Evolutionary conservation across 30 jellyfish, hydroid and myxozoan species (phyloP).

Genomic region (Pseudorhiza aurosa): DNA sequence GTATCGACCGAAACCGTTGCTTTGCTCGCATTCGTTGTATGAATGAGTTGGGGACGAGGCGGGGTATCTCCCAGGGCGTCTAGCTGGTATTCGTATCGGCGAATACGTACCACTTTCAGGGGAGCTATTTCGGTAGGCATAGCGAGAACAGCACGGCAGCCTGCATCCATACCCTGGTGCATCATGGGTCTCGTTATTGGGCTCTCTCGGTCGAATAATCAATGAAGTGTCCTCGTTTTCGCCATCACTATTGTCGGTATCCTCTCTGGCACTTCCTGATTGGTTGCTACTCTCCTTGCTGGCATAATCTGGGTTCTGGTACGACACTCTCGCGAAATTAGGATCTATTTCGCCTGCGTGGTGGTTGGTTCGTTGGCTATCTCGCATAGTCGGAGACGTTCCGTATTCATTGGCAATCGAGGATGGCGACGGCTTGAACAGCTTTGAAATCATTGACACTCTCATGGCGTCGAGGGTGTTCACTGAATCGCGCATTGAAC

Average conservation of each 20-base stretch:
- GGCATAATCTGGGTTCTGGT: not conserved
- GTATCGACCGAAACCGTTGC: conserved; percentile 18
- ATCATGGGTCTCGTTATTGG: conserved; percentile 27
- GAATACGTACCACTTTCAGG: conserved; percentile 37
- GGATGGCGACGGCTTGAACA: conserved; percentile 15
- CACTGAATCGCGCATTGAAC: conserved; percentile 57
- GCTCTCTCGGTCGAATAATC: conserved; percentile 60
- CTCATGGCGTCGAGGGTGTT: conserved; percentile 41
- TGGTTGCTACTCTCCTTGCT: not conserved
- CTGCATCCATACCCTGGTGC: conserved; percentile 45
- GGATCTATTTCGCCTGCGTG: not conserved
- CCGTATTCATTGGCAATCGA: conserved; percentile 12
- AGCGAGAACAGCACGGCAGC: conserved; percentile 62
- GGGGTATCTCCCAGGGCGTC: conserved; percentile 45
- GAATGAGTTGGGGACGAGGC: conserved; percentile 16
- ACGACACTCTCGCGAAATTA: not conserved
- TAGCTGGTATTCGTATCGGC: conserved; percentile 63
- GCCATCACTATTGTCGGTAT: conserved; percentile 52
- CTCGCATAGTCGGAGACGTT: not conserved
- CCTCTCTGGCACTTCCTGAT: not conserved
- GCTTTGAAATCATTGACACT: conserved; percentile 45
- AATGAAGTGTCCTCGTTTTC: conserved; percentile 55
- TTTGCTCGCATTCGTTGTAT: conserved; percentile 33
- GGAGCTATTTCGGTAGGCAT: conserved; percentile 12
- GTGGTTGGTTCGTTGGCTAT: not conserved